Evolutionary conservation across 2,888 invertebrate species (phyloP).

Genomic region (Mycalesis mineus): DNA sequence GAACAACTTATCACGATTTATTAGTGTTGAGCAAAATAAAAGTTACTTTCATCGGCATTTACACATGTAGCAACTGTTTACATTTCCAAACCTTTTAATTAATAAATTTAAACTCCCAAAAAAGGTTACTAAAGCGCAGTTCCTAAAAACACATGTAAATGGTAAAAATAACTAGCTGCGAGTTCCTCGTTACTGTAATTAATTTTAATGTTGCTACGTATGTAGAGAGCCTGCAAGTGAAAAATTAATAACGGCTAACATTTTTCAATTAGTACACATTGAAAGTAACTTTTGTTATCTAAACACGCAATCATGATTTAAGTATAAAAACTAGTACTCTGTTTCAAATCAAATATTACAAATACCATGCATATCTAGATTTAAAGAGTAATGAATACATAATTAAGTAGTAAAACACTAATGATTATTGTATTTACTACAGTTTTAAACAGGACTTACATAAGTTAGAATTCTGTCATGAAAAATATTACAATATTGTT

Average conservation of each 20-base stretch:
- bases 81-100: too few relatives aligned
- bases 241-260: not conserved
- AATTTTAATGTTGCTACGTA: too few relatives aligned
- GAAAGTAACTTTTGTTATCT: conserved; percentile 7
- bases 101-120: too few relatives aligned
- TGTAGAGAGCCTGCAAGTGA: too few relatives aligned
- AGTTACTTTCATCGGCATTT: not conserved
- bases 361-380: conserved; percentile 6
- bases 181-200: too few relatives aligned
- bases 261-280: not conserved
- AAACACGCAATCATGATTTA: not conserved
- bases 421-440: not conserved
- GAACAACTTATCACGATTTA: not conserved
- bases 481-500: not conserved
- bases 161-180: too few relatives aligned
- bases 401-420: not conserved
- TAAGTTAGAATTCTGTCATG: conserved; percentile 1
- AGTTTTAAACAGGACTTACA: conserved; percentile 7
- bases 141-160: too few relatives aligned
- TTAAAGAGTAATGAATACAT: not conserved
- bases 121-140: too few relatives aligned
- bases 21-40: conserved; percentile 2
- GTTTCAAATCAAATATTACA: not conserved
- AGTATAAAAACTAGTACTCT: not conserved
- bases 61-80: not conserved